Conservation (phyloP, 2,797 vertebrate species). For the Lemur catta region DNA sequence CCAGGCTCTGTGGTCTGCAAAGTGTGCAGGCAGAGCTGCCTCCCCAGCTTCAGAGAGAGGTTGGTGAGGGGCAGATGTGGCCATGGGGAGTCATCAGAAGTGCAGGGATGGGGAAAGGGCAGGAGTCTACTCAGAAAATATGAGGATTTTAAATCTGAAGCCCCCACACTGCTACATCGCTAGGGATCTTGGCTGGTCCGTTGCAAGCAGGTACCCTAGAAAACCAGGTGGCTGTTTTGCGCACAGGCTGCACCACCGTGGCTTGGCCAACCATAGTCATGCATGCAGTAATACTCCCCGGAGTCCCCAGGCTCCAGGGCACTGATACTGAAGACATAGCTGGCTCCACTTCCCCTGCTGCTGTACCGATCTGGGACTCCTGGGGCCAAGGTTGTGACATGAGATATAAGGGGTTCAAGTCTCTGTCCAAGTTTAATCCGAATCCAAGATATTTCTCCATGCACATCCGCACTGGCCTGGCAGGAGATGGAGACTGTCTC, state of each 20-base stretch:
- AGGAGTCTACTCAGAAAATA: neutral
- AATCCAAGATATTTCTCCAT: neutral
- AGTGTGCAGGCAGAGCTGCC: neutral
- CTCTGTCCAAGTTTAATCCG: neutral
- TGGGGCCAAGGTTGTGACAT: neutral
- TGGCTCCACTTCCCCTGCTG: neutral
- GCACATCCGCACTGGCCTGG: neutral
- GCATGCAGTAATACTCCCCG: neutral
- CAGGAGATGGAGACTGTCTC: neutral
- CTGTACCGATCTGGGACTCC: neutral
- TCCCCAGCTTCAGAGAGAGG: too few species aligned
- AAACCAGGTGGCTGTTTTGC: neutral
- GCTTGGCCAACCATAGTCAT: neutral
- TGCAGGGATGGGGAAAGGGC: neutral
- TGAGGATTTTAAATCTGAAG: neutral
- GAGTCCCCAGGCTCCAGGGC: neutral
- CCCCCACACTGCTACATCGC: too few species aligned
- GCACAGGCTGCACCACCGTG: neutral
- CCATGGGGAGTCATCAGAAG: neutral
- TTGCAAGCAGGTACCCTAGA: neutral
- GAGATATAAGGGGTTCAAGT: neutral
- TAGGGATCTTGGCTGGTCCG: neutral
- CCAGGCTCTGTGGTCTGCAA: neutral
- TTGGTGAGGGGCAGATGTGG: too few species aligned
- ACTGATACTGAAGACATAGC: neutral